A percentile compares a stretch with the other conserved stretches of the same genome.
Conservation (phyloP, 2,113 vertebrate genomes). For the cattle (Bos taurus) region DNA sequence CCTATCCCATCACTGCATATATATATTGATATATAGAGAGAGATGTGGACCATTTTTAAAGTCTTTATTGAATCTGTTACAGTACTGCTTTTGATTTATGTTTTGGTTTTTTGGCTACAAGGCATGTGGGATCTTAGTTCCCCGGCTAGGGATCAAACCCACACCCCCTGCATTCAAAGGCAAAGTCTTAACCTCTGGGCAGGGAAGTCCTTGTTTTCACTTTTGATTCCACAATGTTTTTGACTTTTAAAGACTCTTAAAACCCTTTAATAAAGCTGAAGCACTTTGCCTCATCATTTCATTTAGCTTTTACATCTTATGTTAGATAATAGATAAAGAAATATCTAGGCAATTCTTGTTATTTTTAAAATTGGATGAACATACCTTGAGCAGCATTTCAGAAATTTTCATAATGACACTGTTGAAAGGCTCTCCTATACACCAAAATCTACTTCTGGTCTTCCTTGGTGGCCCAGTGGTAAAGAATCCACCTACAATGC, state of each 20-base stretch:
- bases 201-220: background rate
- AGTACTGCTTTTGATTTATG: background rate
- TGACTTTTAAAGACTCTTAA: background rate
- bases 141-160: background rate
- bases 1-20: background rate
- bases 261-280: background rate
- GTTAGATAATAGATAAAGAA: background rate
- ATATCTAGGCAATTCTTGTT: background rate
- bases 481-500: background rate
- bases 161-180: background rate
- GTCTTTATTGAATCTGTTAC: background rate
- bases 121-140: background rate
- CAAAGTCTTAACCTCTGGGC: background rate
- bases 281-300: background rate
- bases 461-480: background rate
- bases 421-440: background rate
- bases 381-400: background rate
- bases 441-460: background rate
- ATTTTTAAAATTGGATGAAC: constrained; percentile 16
- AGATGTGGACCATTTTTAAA: background rate
- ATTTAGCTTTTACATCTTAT: background rate
- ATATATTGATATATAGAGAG: background rate
- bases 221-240: background rate
- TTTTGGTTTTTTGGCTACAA: background rate
- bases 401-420: background rate